These are phyloP conservation scores for Polypterus bichir DNA, from an alignment of 2,113 vertebrate genomes.

Conservation along the genomic window DNA sequence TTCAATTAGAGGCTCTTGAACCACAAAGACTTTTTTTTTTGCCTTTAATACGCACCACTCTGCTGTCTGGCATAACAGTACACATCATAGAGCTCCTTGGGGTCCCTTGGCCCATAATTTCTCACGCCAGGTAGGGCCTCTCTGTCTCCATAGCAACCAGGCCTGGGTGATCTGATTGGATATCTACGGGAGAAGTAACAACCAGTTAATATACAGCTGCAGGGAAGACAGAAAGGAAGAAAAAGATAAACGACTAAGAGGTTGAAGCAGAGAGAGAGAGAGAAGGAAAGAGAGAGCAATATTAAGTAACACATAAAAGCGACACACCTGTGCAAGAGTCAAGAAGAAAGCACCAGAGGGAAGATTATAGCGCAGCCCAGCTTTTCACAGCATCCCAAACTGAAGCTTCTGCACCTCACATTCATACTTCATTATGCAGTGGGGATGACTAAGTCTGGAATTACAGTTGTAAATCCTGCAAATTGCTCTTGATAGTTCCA, in stretches of 20 bases:
- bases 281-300: no score
- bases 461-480: no score
- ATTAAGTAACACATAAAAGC: no score
- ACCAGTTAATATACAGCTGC: conserved; percentile 11
- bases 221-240: conserved; percentile 4
- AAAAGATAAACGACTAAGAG: conserved; percentile 13
- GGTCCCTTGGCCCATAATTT: conserved; percentile 73
- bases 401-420: no score
- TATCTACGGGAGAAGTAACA: conserved; percentile 54
- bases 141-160: conserved; percentile 88
- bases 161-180: conserved; percentile 82
- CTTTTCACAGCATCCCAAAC: no score
- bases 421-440: no score
- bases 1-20: no score
- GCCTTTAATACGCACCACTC: conserved; percentile 43
- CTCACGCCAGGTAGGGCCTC: conserved; percentile 83
- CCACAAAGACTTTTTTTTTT: neutral
- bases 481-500: no score
- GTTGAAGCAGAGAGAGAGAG: conserved; percentile 17
- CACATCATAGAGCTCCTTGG: conserved; percentile 73
- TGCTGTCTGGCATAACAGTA: conserved; percentile 80
- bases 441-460: no score
- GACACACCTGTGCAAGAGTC: no score
- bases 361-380: no score
- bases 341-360: no score